Evolutionary conservation across 2,888 invertebrate genomes (phyloP).

Genomic region (Drosophila meridionalis): DNA sequence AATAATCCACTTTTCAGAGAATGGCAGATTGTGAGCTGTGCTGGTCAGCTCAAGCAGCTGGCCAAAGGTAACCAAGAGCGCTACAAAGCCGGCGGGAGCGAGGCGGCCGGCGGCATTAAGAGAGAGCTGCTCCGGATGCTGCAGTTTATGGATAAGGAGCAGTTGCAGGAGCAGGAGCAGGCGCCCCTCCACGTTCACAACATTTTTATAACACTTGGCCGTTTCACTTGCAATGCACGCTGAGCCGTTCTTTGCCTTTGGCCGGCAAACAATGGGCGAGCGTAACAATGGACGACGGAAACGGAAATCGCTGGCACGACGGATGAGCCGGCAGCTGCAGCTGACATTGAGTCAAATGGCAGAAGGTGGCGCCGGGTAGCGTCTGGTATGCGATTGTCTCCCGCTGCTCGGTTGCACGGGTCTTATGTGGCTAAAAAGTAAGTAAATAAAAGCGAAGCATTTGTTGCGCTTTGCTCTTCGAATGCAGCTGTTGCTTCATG

Average conservation of each 20-base stretch:
- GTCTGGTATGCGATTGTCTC: not conserved
- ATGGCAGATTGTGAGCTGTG: not conserved
- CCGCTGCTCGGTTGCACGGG: not conserved
- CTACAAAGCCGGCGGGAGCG: not conserved
- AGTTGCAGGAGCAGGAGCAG: not conserved
- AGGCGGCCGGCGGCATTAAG: not conserved
- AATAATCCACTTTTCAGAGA: constrained; percentile 5
- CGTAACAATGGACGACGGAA: constrained; percentile 39
- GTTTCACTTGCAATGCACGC: constrained; percentile 27
- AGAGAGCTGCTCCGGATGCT: not conserved
- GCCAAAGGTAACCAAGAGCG: constrained; percentile 9
- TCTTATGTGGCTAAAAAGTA: constrained; percentile 7
- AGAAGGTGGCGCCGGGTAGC: not conserved
- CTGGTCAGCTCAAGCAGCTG: not conserved
- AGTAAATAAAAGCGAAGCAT: constrained; percentile 30
- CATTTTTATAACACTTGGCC: constrained; percentile 1
- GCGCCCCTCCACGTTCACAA: no score
- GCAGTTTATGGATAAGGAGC: not conserved
- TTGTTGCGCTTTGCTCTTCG: constrained; percentile 66
- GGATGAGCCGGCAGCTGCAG: constrained; percentile 51
- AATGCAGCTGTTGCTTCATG: constrained; percentile 21
- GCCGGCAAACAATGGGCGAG: constrained; percentile 28
- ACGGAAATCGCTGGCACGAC: constrained; percentile 55
- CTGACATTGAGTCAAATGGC: constrained; percentile 39
- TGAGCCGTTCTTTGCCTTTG: constrained; percentile 14